Evolutionary conservation across 2,797 vertebrate species (phyloP).

Genomic region (Bufotes viridis): DNA sequence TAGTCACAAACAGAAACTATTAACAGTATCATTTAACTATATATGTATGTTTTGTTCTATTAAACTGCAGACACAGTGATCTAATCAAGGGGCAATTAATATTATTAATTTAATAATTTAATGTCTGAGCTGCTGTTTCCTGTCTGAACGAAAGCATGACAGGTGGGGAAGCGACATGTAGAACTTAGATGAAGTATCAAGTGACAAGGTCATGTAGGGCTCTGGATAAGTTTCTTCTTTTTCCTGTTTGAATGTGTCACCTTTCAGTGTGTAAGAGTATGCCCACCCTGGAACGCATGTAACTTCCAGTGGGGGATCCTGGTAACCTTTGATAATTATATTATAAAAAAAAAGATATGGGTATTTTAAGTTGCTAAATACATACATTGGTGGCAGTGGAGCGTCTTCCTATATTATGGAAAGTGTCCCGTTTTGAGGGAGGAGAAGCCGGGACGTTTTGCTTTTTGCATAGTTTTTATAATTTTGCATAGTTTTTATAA

Average conservation of each 20-base stretch:
- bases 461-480: no score
- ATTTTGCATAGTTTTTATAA: no score
- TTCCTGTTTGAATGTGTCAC: constrained; percentile 46
- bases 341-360: no score
- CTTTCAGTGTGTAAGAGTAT: constrained; percentile 52
- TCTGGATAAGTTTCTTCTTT: constrained; percentile 41
- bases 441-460: no score
- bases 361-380: no score
- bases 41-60: background rate
- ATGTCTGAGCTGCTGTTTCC: constrained; percentile 30
- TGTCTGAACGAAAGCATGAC: constrained; percentile 33
- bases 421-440: no score
- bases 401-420: no score
- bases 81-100: background rate
- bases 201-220: constrained; percentile 45
- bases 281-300: no score
- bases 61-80: background rate
- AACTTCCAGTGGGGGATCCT: no score
- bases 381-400: no score
- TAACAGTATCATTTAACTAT: background rate
- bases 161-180: constrained; percentile 17
- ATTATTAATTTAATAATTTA: constrained; percentile 16
- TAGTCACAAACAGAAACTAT: background rate
- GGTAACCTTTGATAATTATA: no score
- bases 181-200: constrained; percentile 27